These are phyloP conservation scores for Drosophila nannoptera DNA, from an alignment of 1,140 invertebrate species.

Conservation along the genomic window DNA sequence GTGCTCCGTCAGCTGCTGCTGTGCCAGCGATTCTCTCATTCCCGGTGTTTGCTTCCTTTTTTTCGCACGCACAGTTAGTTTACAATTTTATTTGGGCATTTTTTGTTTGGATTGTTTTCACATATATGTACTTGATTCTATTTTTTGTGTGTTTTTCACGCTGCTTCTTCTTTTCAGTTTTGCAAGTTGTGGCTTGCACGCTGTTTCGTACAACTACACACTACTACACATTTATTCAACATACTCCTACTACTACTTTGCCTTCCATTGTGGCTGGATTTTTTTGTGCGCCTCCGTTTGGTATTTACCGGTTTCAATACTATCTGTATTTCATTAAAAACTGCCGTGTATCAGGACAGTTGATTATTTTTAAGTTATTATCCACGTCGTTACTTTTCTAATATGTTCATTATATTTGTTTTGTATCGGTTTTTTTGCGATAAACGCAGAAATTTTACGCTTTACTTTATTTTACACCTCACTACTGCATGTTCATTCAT, in stretches of 20 bases:
- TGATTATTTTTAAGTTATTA: background rate
- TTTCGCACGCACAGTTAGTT: slow-evolving; percentile 8
- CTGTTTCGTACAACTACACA: slow-evolving; percentile 72
- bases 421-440: slow-evolving; percentile 32
- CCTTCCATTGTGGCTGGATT: slow-evolving; percentile 42
- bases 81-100: slow-evolving; percentile 28
- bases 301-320: slow-evolving; percentile 40
- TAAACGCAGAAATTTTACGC: slow-evolving; percentile 40
- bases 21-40: slow-evolving; percentile 45
- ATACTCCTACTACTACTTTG: slow-evolving; percentile 55
- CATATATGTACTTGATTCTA: slow-evolving; percentile 36
- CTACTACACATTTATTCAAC: slow-evolving; percentile 57
- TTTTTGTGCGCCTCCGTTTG: slow-evolving; percentile 33
- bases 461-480: slow-evolving; percentile 62
- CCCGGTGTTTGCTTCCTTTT: slow-evolving; percentile 40
- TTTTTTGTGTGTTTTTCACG: slow-evolving; percentile 45
- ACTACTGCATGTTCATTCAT: slow-evolving; percentile 68
- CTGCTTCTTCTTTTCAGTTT: slow-evolving; percentile 36
- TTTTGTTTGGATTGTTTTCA: slow-evolving; percentile 26
- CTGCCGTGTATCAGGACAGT: background rate
- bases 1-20: slow-evolving; percentile 41
- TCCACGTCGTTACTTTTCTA: slow-evolving; percentile 6
- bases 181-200: slow-evolving; percentile 39
- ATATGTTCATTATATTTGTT: slow-evolving; percentile 28
- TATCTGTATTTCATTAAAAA: slow-evolving; percentile 5